Conservation (phyloP, 2,113 vertebrate genomes). For the Neoarius graeffei region DNA sequence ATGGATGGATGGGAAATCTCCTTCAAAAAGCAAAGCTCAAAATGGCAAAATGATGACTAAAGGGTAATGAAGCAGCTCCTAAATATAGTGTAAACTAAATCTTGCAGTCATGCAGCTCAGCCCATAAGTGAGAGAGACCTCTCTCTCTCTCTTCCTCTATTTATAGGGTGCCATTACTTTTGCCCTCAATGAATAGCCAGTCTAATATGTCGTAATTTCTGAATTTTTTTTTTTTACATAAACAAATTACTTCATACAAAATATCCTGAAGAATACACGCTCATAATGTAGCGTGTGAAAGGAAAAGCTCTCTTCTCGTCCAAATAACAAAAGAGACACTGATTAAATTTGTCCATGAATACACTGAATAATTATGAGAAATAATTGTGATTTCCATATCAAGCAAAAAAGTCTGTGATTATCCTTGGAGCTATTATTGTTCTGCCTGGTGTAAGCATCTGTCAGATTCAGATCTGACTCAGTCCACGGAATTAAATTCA, state of each 20-base stretch:
- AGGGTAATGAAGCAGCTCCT: neutral
- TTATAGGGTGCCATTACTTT: neutral
- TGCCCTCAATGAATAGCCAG: neutral
- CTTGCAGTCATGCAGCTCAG: neutral
- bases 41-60: neutral
- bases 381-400: neutral
- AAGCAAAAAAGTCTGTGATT: neutral
- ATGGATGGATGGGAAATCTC: neutral
- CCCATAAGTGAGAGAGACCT: neutral
- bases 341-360: neutral
- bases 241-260: neutral
- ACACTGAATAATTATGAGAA: neutral
- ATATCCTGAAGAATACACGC: neutral
- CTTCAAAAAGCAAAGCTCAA: neutral
- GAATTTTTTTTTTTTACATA: too few relatives aligned
- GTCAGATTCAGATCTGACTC: conserved; percentile 17
- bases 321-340: neutral
- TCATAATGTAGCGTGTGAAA: neutral
- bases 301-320: neutral
- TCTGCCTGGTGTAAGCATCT: neutral
- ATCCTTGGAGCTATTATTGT: neutral
- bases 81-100: neutral
- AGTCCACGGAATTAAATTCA: conserved; percentile 5
- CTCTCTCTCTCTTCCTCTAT: neutral
- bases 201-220: neutral